A percentile compares a stretch with the other conserved stretches of the same genome.
phyloP scores from a whole-genome alignment of 2,797 vertebrate genomes.

The Xenopus petersii region DNA sequence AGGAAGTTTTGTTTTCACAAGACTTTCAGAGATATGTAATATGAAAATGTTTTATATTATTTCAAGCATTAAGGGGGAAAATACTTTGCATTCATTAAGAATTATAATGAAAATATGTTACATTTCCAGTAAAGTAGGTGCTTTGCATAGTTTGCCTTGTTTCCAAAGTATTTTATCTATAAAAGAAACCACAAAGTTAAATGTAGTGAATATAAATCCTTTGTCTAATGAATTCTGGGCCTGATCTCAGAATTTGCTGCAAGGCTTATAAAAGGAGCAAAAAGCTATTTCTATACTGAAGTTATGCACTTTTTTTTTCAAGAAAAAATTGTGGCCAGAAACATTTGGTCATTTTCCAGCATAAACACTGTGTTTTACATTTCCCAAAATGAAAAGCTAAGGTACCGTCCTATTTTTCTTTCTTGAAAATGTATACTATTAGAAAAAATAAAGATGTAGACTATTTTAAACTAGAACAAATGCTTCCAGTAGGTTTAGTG shows the following conservation, averaged over 20 bases:
- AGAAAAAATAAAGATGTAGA: too few relatives aligned
- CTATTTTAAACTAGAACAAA: too few relatives aligned
- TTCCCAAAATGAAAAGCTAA: slow-evolving; percentile 36
- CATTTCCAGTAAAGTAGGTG: slow-evolving; percentile 16
- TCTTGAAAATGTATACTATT: slow-evolving; percentile 22
- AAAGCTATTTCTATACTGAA: slow-evolving; percentile 31
- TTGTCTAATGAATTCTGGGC: slow-evolving; percentile 43
- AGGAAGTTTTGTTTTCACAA: background rate
- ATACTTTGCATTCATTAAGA: background rate
- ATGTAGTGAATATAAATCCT: slow-evolving; percentile 39
- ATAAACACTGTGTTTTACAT: slow-evolving; percentile 42
- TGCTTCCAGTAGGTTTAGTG: background rate
- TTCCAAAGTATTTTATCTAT: slow-evolving; percentile 34
- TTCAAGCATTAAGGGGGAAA: background rate
- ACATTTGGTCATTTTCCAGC: slow-evolving; percentile 38
- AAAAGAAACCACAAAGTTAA: slow-evolving; percentile 33
- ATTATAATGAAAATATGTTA: slow-evolving; percentile 10
- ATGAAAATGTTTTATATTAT: background rate
- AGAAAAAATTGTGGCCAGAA: slow-evolving; percentile 32
- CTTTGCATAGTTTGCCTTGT: slow-evolving; percentile 24
- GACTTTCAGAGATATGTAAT: background rate
- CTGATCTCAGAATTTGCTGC: slow-evolving; percentile 39
- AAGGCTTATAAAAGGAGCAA: slow-evolving; percentile 31
- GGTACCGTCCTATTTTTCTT: slow-evolving; percentile 5
- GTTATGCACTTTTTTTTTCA: slow-evolving; percentile 14